phyloP scores from a whole-genome alignment of 1,140 invertebrate species.

The Catajapyx aquilonaris region DNA sequence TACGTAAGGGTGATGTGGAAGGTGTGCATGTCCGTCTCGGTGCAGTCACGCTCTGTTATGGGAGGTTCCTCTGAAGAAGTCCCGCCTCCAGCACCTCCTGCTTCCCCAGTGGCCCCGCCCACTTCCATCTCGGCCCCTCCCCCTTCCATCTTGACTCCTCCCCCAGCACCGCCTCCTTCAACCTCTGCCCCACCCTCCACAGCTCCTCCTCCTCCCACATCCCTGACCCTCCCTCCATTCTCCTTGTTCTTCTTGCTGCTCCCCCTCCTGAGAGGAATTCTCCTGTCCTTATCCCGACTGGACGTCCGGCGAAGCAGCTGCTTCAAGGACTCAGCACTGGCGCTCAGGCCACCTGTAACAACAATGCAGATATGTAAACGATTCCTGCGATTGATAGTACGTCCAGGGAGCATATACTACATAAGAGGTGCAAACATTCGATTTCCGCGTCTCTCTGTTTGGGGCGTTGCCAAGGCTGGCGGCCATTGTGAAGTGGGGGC shows the following conservation, averaged over 20 bases:
- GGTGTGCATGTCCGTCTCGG: slow-evolving; percentile 34
- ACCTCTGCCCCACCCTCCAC: slow-evolving; percentile 10
- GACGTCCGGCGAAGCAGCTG: slow-evolving; percentile 38
- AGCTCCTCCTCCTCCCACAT: slow-evolving; percentile 6
- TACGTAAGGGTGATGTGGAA: slow-evolving; percentile 40
- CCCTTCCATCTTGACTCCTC: neutral
- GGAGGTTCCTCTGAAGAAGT: slow-evolving; percentile 15
- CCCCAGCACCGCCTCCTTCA: neutral
- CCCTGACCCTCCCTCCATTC: slow-evolving; percentile 14
- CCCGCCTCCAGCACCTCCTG: slow-evolving; percentile 5
- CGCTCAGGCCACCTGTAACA: slow-evolving; percentile 30
- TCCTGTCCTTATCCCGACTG: slow-evolving; percentile 31
- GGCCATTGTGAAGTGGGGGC: too few species aligned
- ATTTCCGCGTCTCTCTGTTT: too few species aligned
- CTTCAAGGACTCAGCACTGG: slow-evolving; percentile 42
- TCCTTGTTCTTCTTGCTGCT: slow-evolving; percentile 17
- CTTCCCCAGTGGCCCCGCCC: slow-evolving; percentile 6
- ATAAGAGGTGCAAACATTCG: too few species aligned
- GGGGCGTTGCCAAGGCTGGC: too few species aligned
- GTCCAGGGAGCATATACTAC: too few species aligned
- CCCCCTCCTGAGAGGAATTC: neutral
- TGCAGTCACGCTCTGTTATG: slow-evolving; percentile 25
- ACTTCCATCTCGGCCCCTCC: neutral
- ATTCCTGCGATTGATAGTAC: neutral
- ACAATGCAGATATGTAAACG: slow-evolving; percentile 8